Percentiles rank a stretch among this genome's conserved stretches.
phyloP scores from a whole-genome alignment of 2,113 vertebrate genomes.

The Prinia subflava region DNA sequence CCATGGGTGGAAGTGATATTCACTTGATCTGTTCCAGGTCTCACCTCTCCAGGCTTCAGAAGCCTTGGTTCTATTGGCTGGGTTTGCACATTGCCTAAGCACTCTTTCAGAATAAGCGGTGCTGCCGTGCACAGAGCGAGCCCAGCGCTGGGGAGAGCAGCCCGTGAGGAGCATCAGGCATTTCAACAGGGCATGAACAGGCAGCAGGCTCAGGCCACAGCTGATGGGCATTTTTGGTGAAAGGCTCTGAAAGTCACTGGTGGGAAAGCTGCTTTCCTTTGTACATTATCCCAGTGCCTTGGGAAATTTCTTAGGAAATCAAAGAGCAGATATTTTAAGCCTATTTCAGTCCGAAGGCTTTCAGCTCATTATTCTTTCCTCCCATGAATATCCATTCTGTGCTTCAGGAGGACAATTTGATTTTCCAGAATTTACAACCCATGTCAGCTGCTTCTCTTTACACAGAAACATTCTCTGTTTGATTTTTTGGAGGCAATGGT shows the following conservation, averaged over 20 bases:
- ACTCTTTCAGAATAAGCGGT: background rate
- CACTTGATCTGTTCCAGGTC: background rate
- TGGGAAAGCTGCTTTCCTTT: background rate
- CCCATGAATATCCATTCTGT: background rate
- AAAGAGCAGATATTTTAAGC: background rate
- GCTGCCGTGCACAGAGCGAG: rapidly evolving
- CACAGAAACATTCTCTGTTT: background rate
- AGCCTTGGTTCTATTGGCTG: rapidly evolving
- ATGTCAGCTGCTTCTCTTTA: background rate
- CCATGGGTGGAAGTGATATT: background rate
- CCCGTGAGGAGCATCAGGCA: rapidly evolving
- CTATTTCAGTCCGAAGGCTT: background rate
- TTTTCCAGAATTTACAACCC: background rate
- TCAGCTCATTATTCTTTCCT: background rate
- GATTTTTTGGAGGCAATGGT: background rate
- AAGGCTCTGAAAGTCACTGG: background rate
- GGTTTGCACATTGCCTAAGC: rapidly evolving
- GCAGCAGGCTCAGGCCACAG: background rate
- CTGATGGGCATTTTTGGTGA: background rate
- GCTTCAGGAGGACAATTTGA: background rate
- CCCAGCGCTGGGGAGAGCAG: rapidly evolving
- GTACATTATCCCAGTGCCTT: background rate
- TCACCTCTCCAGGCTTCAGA: background rate
- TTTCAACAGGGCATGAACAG: background rate
- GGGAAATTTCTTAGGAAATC: background rate